Percentiles rank a stretch among this genome's conserved stretches.
Evolutionary conservation across 2,888 invertebrate genomes (phyloP).

Genomic region (Strigamia crassipes): DNA sequence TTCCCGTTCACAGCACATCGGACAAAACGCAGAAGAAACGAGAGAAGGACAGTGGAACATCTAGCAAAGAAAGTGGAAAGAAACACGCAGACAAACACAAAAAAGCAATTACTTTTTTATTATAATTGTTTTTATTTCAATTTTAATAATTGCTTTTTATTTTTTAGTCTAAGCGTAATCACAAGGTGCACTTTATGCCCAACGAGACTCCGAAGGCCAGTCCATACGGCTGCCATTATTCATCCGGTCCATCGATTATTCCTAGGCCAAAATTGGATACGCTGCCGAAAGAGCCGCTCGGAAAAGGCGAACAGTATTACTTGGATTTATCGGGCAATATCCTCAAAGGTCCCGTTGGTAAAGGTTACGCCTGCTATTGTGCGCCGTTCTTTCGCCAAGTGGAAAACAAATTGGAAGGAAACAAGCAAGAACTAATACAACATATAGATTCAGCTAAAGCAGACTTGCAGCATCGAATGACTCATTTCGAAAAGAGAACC

Average conservation of each 20-base stretch:
- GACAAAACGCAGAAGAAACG: conserved; percentile 57
- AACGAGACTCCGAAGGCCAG: conserved; percentile 50
- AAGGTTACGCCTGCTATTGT: conserved; percentile 90
- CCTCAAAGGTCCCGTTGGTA: conserved; percentile 92
- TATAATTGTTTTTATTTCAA: background rate
- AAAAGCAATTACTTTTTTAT: too few relatives aligned
- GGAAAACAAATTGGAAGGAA: conserved; percentile 76
- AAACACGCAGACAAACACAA: conserved; percentile 61
- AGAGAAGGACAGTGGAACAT: conserved; percentile 60
- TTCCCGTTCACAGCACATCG: conserved; percentile 46
- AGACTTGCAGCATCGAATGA: conserved; percentile 77
- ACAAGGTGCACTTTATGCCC: conserved; percentile 59
- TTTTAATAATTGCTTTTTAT: background rate
- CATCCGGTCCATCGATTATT: conserved; percentile 83
- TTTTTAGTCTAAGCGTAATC: conserved; percentile 51
- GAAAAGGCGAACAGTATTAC: conserved; percentile 90
- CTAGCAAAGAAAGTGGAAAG: conserved; percentile 58
- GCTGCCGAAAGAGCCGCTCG: conserved; percentile 80
- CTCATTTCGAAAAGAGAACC: conserved; percentile 74
- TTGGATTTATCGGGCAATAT: conserved; percentile 93
- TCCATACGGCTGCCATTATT: conserved; percentile 89
- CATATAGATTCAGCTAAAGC: conserved; percentile 80
- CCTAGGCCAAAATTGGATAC: conserved; percentile 84
- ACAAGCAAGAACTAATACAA: conserved; percentile 77
- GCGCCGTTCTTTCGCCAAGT: conserved; percentile 88